phyloP scores from a whole-genome alignment of 2,888 invertebrate genomes.

The Abrostola triplasia region DNA sequence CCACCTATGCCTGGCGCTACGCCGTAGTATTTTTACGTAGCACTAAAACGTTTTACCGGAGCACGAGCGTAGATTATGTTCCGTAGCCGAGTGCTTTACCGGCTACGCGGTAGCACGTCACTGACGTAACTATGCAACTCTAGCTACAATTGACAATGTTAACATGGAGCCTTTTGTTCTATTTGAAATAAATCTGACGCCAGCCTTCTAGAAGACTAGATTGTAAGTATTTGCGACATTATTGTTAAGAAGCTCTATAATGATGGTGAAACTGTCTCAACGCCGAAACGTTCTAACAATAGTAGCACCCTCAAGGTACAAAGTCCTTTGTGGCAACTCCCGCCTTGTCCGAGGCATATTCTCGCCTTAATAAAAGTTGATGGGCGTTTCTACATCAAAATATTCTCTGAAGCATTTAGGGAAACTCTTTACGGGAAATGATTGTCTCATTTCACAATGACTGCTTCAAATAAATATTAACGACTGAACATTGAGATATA shows the following conservation, averaged over 20 bases:
- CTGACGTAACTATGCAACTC: slow-evolving; percentile 41
- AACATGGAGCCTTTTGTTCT: slow-evolving; percentile 7
- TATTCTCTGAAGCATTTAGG: slow-evolving; percentile 48
- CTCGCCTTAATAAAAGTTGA: slow-evolving; percentile 60
- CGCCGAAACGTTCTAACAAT: slow-evolving; percentile 52
- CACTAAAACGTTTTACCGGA: slow-evolving; percentile 37
- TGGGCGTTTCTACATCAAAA: slow-evolving; percentile 52
- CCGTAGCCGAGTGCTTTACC: slow-evolving; percentile 26
- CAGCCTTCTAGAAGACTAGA: slow-evolving; percentile 2
- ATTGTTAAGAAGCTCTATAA: slow-evolving; percentile 50
- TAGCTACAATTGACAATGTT: slow-evolving; percentile 48
- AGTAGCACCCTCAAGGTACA: slow-evolving; percentile 53
- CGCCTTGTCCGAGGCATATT: slow-evolving; percentile 55
- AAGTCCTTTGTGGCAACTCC: slow-evolving; percentile 65
- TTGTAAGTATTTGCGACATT: slow-evolving; percentile 31
- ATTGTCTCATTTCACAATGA: slow-evolving; percentile 53
- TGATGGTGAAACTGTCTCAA: slow-evolving; percentile 48
- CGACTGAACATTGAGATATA: slow-evolving; percentile 50
- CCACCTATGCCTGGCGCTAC: not conserved
- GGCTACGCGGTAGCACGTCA: slow-evolving; percentile 40
- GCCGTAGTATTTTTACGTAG: slow-evolving; percentile 27
- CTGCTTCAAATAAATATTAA: slow-evolving; percentile 57
- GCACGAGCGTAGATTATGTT: slow-evolving; percentile 28
- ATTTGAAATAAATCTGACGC: slow-evolving; percentile 16
- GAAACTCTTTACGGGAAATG: slow-evolving; percentile 48